Base-by-base conservation (phyloP, 2,797 vertebrate genomes). In the Myiothlypis chrysogaster region DNA sequence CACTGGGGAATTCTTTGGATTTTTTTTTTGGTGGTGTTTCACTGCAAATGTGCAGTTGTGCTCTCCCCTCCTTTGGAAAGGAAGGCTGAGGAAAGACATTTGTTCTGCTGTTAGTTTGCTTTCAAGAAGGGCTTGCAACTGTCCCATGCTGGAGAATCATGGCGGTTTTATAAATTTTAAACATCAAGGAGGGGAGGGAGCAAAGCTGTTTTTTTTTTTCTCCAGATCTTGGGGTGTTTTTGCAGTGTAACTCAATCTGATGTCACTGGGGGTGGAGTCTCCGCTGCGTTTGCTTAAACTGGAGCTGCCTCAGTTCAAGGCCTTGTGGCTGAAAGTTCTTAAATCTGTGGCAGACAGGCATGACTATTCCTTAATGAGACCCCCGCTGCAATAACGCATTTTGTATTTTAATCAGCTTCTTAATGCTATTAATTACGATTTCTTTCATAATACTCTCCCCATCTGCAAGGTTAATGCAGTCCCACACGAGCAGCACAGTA, bases 221-320 rank as follows among this genome's bases (percentile, higher is more conserved):
- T 47, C 85, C 86, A 90, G 71, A 94, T 95, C 95, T 96, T 96
- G 96, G 91, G 61, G 91, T 95, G 82, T 64, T 94, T 97, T 96
- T 91, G 91, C 90, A 94, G 79, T 91, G 91, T 94, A 97, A 97
- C 96, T 97, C 95, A 94, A 89, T 94, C 90, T 97, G 96, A 96
- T 97, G 97, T 97, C 97, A 97, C 75, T 35, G 93, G 91, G 95
- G 96, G 96, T 88, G 97, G 95, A 96, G 97, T 95, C 94, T 96
- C 61, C 0, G 1, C 71, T 87, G 83, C 85, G 41, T 96, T 97
- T 94, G 94, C 95, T 96, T 95, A 95, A 97, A 94, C 96, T 85
- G 93, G 95, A 90, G 94, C 91, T 95, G 93, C 76, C 93, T 95
- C 94, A 46, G 94, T 94, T 94, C 95, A 97, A 97, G 96, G 97